Percentiles rank a stretch among this genome's conserved stretches.
These are phyloP conservation scores for Dermolepida albohirtum DNA, from an alignment of 2,888 invertebrate genomes.

Conservation along the genomic window DNA sequence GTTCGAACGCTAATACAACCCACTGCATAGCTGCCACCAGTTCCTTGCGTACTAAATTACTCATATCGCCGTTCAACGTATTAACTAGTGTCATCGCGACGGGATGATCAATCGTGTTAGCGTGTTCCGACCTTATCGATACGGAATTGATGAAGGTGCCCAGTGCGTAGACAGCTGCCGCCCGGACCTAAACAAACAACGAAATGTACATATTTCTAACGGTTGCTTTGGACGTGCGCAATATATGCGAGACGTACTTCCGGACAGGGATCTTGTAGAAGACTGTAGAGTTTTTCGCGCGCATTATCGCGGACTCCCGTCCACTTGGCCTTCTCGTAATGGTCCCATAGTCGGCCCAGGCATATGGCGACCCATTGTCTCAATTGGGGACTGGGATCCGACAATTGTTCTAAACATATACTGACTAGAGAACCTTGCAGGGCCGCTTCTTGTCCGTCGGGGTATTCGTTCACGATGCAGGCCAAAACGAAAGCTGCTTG, in stretches of 20 bases:
- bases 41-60: slow-evolving; percentile 88
- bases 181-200: slow-evolving; percentile 74
- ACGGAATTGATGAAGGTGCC: slow-evolving; percentile 93
- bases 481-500: slow-evolving; percentile 96
- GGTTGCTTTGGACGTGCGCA: not conserved
- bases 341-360: slow-evolving; percentile 90
- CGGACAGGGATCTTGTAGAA: slow-evolving; percentile 84
- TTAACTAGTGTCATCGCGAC: slow-evolving; percentile 89
- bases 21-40: slow-evolving; percentile 88
- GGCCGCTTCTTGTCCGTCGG: slow-evolving; percentile 90
- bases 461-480: slow-evolving; percentile 90
- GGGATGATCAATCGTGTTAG: slow-evolving; percentile 92
- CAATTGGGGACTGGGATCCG: slow-evolving; percentile 75
- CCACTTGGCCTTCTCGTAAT: slow-evolving; percentile 91
- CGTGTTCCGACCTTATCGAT: slow-evolving; percentile 88
- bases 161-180: slow-evolving; percentile 93
- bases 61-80: slow-evolving; percentile 81
- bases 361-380: slow-evolving; percentile 93
- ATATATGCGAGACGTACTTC: slow-evolving; percentile 71
- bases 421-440: slow-evolving; percentile 91
- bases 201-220: not conserved
- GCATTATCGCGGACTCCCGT: slow-evolving; percentile 95
- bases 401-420: slow-evolving; percentile 90
- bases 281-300: slow-evolving; percentile 91
- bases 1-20: slow-evolving; percentile 88